A percentile compares a stretch with the other conserved stretches of the same genome.
These are phyloP conservation scores for Pelosia muscerda DNA, from an alignment of 2,888 invertebrate genomes.

Conservation along the genomic window DNA sequence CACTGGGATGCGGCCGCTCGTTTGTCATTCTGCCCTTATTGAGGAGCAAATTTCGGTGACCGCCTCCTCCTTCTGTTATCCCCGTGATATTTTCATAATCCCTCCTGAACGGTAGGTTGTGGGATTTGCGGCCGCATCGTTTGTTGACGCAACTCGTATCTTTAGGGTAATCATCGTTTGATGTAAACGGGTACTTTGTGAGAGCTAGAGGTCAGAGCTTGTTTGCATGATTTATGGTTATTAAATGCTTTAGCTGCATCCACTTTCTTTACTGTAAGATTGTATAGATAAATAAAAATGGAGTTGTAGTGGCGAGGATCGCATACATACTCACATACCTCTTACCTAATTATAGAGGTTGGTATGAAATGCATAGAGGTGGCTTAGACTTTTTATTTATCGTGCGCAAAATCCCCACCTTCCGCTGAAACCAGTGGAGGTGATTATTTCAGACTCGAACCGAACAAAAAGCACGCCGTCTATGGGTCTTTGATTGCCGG, in stretches of 20 bases:
- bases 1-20: conserved; percentile 66
- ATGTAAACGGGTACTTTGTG: conserved; percentile 23
- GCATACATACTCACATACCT: background rate
- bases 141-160: conserved; percentile 48
- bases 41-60: conserved; percentile 71
- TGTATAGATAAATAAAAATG: background rate
- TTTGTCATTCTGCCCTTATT: conserved; percentile 75
- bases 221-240: conserved; percentile 17
- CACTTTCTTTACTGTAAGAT: background rate
- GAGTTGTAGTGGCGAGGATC: background rate
- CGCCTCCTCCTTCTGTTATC: conserved; percentile 66
- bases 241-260: conserved; percentile 4
- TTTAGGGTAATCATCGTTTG: conserved; percentile 48
- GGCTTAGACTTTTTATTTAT: too few species aligned
- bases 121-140: conserved; percentile 43
- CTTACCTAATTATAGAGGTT: too few species aligned
- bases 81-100: conserved; percentile 74
- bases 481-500: too few species aligned
- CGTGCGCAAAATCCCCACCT: too few species aligned
- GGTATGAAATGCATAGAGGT: too few species aligned
- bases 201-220: conserved; percentile 1
- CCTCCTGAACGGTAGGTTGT: conserved; percentile 58
- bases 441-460: too few species aligned
- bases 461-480: too few species aligned
- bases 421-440: too few species aligned